Conservation (phyloP, 2,888 invertebrate genomes). For the Blera fallax region DNA sequence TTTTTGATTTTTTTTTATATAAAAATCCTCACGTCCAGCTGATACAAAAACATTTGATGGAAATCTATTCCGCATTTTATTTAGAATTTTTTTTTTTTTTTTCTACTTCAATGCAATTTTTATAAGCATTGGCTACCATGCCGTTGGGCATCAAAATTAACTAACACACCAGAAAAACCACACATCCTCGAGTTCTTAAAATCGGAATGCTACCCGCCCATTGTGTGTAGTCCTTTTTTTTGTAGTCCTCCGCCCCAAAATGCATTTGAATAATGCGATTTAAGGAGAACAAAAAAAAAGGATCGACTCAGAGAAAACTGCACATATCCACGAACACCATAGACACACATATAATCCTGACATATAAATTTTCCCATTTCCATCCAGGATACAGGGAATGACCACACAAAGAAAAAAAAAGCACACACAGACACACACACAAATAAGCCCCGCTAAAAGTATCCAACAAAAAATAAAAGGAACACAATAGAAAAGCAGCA, state of each 20-base stretch:
- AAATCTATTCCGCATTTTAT: neutral
- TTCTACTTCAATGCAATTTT: neutral
- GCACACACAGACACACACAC: neutral
- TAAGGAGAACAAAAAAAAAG: neutral
- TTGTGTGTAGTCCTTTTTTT: neutral
- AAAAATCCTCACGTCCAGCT: neutral
- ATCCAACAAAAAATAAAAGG: conserved; percentile 6
- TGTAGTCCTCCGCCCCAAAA: neutral
- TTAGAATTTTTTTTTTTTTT: too few relatives aligned
- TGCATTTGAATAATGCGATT: conserved; percentile 32
- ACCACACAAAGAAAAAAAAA: neutral
- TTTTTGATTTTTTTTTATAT: neutral
- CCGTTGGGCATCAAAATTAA: neutral
- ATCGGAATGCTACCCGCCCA: neutral
- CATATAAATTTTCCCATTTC: conserved; percentile 1
- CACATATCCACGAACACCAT: neutral
- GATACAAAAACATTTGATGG: neutral
- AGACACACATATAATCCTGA: neutral
- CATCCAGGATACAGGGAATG: neutral
- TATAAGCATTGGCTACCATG: neutral
- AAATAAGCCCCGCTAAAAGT: conserved; percentile 18
- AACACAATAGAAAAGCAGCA: conserved; percentile 24
- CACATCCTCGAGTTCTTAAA: neutral
- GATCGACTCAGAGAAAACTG: neutral
- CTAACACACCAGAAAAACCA: conserved; percentile 14